A percentile compares a stretch with the other conserved stretches of the same genome.
Conservation (phyloP, 2,888 invertebrate species). For the Sicus ferrugineus region DNA sequence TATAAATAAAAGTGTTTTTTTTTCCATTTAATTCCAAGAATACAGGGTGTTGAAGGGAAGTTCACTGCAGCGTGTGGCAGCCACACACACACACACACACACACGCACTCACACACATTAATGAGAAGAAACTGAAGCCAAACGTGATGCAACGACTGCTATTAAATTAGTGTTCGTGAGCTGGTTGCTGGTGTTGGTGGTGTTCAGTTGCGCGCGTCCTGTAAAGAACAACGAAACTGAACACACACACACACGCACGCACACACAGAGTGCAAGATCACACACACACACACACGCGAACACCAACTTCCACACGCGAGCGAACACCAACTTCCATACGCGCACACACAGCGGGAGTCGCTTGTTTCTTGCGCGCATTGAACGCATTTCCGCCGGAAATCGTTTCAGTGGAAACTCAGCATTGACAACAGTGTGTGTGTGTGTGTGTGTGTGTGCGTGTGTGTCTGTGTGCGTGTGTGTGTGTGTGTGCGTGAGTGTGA, state of each 20-base stretch:
- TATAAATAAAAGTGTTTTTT: too few relatives aligned
- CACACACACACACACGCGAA: background rate
- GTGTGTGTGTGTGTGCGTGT: background rate
- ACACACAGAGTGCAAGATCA: background rate
- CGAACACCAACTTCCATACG: background rate
- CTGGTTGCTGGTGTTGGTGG: too few relatives aligned
- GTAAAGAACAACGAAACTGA: background rate
- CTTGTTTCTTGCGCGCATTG: constrained; percentile 21
- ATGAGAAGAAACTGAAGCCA: too few relatives aligned
- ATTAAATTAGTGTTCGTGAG: too few relatives aligned
- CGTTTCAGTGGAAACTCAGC: constrained; percentile 34
- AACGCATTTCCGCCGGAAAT: constrained; percentile 42
- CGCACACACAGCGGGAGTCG: constrained; percentile 19
- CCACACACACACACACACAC: background rate
- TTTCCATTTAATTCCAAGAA: too few relatives aligned
- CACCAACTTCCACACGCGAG: background rate
- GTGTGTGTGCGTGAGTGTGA: too few relatives aligned
- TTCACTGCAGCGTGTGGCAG: too few relatives aligned
- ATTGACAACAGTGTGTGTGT: constrained; percentile 18
- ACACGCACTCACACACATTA: background rate
- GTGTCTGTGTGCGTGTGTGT: background rate
- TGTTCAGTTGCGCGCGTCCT: too few relatives aligned
- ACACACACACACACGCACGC: background rate
- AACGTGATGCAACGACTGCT: too few relatives aligned
- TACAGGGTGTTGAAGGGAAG: too few relatives aligned